These are phyloP conservation scores for Gallinago undulata DNA, from an alignment of 2,113 vertebrate species.

Conservation along the genomic window DNA sequence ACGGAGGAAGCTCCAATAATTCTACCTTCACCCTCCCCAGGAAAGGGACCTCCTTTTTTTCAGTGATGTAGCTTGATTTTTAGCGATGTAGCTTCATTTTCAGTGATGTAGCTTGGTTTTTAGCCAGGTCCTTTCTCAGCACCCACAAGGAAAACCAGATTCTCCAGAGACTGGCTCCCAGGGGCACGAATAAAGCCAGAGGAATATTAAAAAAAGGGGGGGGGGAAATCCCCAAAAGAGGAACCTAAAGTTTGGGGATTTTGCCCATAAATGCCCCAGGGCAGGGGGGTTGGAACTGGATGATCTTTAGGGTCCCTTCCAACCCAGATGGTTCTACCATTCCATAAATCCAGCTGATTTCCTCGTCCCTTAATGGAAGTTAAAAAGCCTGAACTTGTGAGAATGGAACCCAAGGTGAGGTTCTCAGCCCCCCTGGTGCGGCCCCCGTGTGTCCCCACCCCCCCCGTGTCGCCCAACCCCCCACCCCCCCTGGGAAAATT, in stretches of 20 bases:
- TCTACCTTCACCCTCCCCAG: background rate
- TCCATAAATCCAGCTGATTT: background rate
- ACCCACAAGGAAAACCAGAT: background rate
- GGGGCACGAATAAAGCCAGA: background rate
- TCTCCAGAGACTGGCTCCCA: background rate
- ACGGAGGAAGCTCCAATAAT: background rate
- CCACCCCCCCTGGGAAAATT: background rate
- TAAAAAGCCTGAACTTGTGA: background rate
- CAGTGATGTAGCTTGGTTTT: no score
- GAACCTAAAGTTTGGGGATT: background rate
- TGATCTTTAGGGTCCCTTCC: no score
- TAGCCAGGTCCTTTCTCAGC: background rate
- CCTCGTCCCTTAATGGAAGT: background rate
- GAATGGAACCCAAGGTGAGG: no score
- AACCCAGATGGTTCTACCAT: no score
- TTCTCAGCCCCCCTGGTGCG: background rate
- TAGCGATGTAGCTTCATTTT: background rate
- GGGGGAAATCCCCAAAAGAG: no score
- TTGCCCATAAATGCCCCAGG: background rate
- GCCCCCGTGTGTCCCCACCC: fast-evolving
- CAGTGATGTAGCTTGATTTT: no score
- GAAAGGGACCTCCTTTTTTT: background rate
- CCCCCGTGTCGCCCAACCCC: background rate
- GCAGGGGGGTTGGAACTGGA: no score
- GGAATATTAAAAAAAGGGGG: background rate